Conservation (phyloP, 2,888 invertebrate species). For the Nephrotoma flavescens region DNA sequence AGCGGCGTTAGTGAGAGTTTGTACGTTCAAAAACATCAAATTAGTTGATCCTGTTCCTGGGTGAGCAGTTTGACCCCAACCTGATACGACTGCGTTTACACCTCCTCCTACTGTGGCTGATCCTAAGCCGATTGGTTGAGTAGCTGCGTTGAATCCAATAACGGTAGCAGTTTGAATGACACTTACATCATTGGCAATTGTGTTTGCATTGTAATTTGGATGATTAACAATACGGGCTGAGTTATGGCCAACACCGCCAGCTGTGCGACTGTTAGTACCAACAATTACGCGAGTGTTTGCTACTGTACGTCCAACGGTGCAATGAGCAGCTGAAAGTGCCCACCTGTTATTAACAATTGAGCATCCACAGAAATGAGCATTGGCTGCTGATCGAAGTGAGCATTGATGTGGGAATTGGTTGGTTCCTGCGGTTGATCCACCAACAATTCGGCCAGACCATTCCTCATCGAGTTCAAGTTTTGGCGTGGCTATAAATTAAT, state of each 20-base stretch:
- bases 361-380: slow-evolving; percentile 17
- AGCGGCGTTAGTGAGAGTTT: slow-evolving; percentile 9
- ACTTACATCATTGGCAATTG: slow-evolving; percentile 7
- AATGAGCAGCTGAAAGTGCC: slow-evolving; percentile 19
- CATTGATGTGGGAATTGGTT: slow-evolving; percentile 16
- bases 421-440: slow-evolving; percentile 14
- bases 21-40: neutral
- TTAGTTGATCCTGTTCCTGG: slow-evolving; percentile 7
- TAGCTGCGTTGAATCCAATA: slow-evolving; percentile 2
- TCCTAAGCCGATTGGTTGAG: neutral
- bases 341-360: slow-evolving; percentile 16
- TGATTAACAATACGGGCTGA: slow-evolving; percentile 8
- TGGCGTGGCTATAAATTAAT: neutral
- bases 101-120: slow-evolving; percentile 7
- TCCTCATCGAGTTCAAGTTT: neutral
- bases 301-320: slow-evolving; percentile 10
- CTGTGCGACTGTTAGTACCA: neutral
- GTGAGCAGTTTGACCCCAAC: slow-evolving; percentile 10
- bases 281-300: slow-evolving; percentile 6
- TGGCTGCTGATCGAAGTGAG: slow-evolving; percentile 13
- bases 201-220: slow-evolving; percentile 7
- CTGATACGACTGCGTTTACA: slow-evolving; percentile 1
- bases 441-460: slow-evolving; percentile 14
- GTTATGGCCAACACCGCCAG: slow-evolving; percentile 3
- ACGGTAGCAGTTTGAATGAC: slow-evolving; percentile 4